phyloP scores from a whole-genome alignment of 1,140 invertebrate genomes.

The Zaprionus tsacasi region DNA sequence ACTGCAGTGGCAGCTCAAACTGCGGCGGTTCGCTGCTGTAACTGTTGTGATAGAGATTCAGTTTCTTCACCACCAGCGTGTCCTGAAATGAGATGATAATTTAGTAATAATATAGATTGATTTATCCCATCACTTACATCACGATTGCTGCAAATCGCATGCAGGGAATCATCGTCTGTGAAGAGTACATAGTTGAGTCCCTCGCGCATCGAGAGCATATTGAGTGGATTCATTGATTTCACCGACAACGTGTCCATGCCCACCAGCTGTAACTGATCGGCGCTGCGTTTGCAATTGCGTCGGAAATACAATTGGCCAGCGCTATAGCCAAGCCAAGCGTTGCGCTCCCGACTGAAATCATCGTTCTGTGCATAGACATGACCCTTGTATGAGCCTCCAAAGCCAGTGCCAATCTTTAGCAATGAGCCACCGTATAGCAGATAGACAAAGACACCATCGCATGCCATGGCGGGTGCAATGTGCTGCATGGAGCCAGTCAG shows the following conservation, averaged over 20 bases:
- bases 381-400: slow-evolving; percentile 94
- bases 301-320: slow-evolving; percentile 83
- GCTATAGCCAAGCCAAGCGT: slow-evolving; percentile 93
- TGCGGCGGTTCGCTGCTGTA: slow-evolving; percentile 83
- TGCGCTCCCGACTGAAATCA: slow-evolving; percentile 90
- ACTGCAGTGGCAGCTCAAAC: slow-evolving; percentile 90
- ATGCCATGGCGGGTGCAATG: slow-evolving; percentile 88
- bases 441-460: slow-evolving; percentile 95
- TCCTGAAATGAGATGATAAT: slow-evolving; percentile 48
- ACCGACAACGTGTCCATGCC: slow-evolving; percentile 77
- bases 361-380: slow-evolving; percentile 92
- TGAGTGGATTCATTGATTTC: slow-evolving; percentile 72
- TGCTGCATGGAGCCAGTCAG: slow-evolving; percentile 16
- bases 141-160: slow-evolving; percentile 82
- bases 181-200: slow-evolving; percentile 82
- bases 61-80: slow-evolving; percentile 76
- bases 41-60: slow-evolving; percentile 74
- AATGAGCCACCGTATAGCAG: slow-evolving; percentile 91
- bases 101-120: too few relatives aligned
- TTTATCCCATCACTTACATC: slow-evolving; percentile 59
- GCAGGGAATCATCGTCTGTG: slow-evolving; percentile 83
- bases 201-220: slow-evolving; percentile 74
- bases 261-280: slow-evolving; percentile 76
- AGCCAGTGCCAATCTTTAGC: slow-evolving; percentile 96
- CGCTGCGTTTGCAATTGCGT: slow-evolving; percentile 71